Percentiles rank a stretch among this genome's conserved stretches.
phyloP scores from a whole-genome alignment of 2,888 invertebrate species.

The Ichneumon xanthorius region DNA sequence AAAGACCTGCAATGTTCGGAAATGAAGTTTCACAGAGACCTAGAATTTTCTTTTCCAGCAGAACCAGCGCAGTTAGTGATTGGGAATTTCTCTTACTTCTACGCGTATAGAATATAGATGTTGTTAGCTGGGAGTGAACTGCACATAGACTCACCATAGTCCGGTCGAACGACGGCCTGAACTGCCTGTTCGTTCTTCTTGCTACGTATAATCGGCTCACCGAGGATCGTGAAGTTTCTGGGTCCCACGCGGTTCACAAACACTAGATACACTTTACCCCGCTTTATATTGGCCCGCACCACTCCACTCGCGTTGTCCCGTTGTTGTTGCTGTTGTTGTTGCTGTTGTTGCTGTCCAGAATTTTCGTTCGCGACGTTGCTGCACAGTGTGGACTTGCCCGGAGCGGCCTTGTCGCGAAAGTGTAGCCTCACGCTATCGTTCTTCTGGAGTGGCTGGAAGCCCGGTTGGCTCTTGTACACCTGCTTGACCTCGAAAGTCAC shows the following conservation, averaged over 20 bases:
- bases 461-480: slow-evolving; percentile 87
- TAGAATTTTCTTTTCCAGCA: not conserved
- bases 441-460: slow-evolving; percentile 83
- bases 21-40: not conserved
- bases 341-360: slow-evolving; percentile 52
- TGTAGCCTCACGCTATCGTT: slow-evolving; percentile 86
- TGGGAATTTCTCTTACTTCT: not conserved
- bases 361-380: slow-evolving; percentile 76
- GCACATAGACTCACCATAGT: slow-evolving; percentile 81
- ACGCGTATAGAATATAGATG: not conserved
- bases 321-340: slow-evolving; percentile 53
- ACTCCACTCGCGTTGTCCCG: slow-evolving; percentile 78
- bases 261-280: slow-evolving; percentile 87
- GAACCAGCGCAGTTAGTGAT: not conserved
- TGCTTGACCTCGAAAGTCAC: slow-evolving; percentile 89
- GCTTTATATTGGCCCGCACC: slow-evolving; percentile 87
- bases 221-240: slow-evolving; percentile 87
- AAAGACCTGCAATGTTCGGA: not conserved
- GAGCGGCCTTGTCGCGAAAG: slow-evolving; percentile 85
- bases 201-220: slow-evolving; percentile 86
- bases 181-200: slow-evolving; percentile 84
- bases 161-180: slow-evolving; percentile 84
- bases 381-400: slow-evolving; percentile 83
- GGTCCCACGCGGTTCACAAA: slow-evolving; percentile 87
- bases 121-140: not conserved